A percentile compares a stretch with the other conserved stretches of the same genome.
Evolutionary conservation across 2,888 invertebrate genomes (phyloP).

Genomic region (Eristalinus sepulchralis): DNA sequence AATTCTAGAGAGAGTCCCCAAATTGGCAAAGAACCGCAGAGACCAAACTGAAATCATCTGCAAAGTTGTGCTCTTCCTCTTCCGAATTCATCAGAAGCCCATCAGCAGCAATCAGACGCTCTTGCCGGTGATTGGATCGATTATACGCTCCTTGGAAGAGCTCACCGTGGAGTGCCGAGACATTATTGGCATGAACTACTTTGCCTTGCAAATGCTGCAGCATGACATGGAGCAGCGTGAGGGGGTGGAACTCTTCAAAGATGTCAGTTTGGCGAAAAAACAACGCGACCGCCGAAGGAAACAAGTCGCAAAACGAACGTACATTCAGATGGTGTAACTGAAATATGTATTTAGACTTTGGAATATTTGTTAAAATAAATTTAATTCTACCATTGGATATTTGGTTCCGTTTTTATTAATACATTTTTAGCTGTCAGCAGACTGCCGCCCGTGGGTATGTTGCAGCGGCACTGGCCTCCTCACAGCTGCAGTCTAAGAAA

Average conservation of each 20-base stretch:
- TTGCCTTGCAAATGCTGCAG: slow-evolving; percentile 89
- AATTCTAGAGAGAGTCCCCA: slow-evolving; percentile 87
- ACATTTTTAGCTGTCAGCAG: slow-evolving; percentile 70
- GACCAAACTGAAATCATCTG: slow-evolving; percentile 89
- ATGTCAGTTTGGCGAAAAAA: slow-evolving; percentile 85
- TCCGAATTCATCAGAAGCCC: slow-evolving; percentile 89
- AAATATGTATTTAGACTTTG: not conserved
- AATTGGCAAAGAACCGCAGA: slow-evolving; percentile 84
- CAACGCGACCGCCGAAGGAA: slow-evolving; percentile 83
- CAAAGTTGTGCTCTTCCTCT: slow-evolving; percentile 88
- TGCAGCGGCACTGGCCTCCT: slow-evolving; percentile 54
- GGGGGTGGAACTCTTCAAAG: slow-evolving; percentile 89
- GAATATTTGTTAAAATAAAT: not conserved
- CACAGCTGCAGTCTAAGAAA: slow-evolving; percentile 43
- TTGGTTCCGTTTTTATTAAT: not conserved
- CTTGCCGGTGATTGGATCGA: slow-evolving; percentile 79
- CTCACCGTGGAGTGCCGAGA: slow-evolving; percentile 84
- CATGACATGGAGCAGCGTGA: slow-evolving; percentile 88
- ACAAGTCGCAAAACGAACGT: slow-evolving; percentile 75
- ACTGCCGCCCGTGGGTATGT: slow-evolving; percentile 78
- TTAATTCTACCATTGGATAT: not conserved
- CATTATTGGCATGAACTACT: slow-evolving; percentile 91
- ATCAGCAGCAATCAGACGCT: slow-evolving; percentile 88
- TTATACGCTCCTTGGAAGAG: slow-evolving; percentile 75
- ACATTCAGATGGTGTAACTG: slow-evolving; percentile 72